Evolutionary conservation across 1,140 invertebrate genomes (phyloP).

Genomic region (Cotesia vestalis): DNA sequence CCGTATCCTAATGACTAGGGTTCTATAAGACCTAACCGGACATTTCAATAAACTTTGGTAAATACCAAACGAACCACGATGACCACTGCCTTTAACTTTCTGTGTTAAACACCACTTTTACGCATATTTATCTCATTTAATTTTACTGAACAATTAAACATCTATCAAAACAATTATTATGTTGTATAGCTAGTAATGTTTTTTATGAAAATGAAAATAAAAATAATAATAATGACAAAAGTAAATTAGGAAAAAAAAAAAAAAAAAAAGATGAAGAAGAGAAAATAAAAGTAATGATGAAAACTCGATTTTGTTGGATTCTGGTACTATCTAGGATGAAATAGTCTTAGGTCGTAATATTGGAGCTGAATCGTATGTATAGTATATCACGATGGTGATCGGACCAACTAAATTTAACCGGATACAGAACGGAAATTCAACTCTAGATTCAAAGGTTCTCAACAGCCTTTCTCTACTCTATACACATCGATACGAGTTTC

Average conservation of each 20-base stretch:
- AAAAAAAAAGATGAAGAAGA: neutral
- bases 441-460: constrained; percentile 14
- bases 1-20: constrained; percentile 40
- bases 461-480: neutral
- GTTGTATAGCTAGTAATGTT: neutral
- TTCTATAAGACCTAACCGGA: constrained; percentile 61
- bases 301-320: constrained; percentile 36
- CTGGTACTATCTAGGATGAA: constrained; percentile 2
- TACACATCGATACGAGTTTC: constrained; percentile 11
- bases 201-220: neutral
- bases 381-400: constrained; percentile 18
- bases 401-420: constrained; percentile 32
- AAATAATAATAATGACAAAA: neutral
- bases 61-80: constrained; percentile 56
- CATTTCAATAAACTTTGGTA: constrained; percentile 64
- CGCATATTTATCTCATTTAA: constrained; percentile 17
- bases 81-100: constrained; percentile 51
- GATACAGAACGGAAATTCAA: constrained; percentile 35
- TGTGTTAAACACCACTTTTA: constrained; percentile 9
- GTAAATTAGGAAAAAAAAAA: neutral
- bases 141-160: neutral
- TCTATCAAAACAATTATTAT: constrained; percentile 27
- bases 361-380: neutral
- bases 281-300: constrained; percentile 19
- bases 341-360: constrained; percentile 33